Evolutionary conservation across 2,888 invertebrate species (phyloP).

Genomic region (Amaurobius ferox): DNA sequence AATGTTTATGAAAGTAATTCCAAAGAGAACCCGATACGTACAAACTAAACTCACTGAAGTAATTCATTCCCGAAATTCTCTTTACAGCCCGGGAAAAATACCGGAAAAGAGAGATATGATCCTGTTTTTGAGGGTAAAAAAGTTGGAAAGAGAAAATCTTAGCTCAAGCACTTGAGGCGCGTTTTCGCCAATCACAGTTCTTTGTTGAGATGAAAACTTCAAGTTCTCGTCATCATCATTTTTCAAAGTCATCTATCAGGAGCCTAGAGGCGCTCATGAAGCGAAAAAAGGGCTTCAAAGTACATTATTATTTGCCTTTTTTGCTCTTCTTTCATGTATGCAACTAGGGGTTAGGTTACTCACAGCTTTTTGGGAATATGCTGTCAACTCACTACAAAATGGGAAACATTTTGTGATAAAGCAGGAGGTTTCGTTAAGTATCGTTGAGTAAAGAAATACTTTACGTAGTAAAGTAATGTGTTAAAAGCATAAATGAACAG

Average conservation of each 20-base stretch:
- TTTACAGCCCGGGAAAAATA: slow-evolving; percentile 17
- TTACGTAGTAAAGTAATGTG: no score
- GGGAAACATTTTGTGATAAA: no score
- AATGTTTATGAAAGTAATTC: background rate
- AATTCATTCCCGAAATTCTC: slow-evolving; percentile 22
- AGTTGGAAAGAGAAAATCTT: background rate
- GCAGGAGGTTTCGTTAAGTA: no score
- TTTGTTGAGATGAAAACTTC: slow-evolving; percentile 61
- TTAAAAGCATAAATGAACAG: no score
- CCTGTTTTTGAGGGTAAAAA: slow-evolving; percentile 16
- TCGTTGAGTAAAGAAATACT: no score
- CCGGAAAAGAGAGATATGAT: slow-evolving; percentile 24
- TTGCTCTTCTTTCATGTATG: background rate
- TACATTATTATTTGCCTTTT: slow-evolving; percentile 1
- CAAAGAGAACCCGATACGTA: background rate
- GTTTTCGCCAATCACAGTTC: slow-evolving; percentile 64
- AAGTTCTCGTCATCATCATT: slow-evolving; percentile 65
- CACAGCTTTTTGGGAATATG: no score
- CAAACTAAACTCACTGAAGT: background rate
- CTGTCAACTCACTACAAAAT: no score
- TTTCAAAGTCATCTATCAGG: slow-evolving; percentile 67
- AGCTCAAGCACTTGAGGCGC: slow-evolving; percentile 32
- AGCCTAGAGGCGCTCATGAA: slow-evolving; percentile 43
- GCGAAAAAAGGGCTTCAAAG: background rate
- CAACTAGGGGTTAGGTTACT: no score